phyloP scores from a whole-genome alignment of 1,140 invertebrate genomes.

The Calliopsis andreniformis region DNA sequence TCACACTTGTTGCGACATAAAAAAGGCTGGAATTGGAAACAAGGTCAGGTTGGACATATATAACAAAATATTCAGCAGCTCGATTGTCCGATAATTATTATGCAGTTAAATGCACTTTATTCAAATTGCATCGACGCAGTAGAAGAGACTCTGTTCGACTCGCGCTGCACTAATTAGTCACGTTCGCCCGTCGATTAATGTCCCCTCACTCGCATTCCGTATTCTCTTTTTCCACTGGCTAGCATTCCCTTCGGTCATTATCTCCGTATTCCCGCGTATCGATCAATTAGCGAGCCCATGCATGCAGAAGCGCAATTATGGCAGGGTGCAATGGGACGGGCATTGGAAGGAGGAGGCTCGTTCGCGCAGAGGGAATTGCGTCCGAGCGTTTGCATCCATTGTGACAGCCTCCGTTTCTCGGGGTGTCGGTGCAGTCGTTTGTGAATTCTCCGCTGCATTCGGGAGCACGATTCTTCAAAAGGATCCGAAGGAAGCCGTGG shows the following conservation, averaged over 20 bases:
- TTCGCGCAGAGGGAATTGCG: constrained; percentile 47
- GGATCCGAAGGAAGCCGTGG: not conserved
- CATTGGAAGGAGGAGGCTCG: constrained; percentile 41
- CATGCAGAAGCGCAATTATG: constrained; percentile 66
- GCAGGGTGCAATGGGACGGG: constrained; percentile 59
- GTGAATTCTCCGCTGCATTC: constrained; percentile 21
- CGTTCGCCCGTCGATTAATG: constrained; percentile 12
- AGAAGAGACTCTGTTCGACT: not conserved
- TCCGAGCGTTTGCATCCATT: constrained; percentile 43
- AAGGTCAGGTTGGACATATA: too few species aligned
- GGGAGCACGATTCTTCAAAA: constrained; percentile 21
- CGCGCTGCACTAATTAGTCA: constrained; percentile 9
- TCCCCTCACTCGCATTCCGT: constrained; percentile 16
- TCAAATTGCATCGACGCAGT: too few species aligned
- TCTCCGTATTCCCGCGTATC: constrained; percentile 37
- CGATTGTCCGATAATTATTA: too few species aligned
- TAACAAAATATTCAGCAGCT: too few species aligned
- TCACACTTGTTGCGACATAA: too few species aligned
- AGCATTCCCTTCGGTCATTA: constrained; percentile 12
- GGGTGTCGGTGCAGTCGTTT: constrained; percentile 23
- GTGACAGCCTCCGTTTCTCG: constrained; percentile 44
- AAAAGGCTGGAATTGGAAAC: too few species aligned
- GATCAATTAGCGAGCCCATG: constrained; percentile 60
- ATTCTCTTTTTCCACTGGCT: not conserved
- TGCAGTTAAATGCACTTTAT: too few species aligned